Conservation (phyloP, 2,797 vertebrate genomes). For the Etheostoma perlongum region DNA sequence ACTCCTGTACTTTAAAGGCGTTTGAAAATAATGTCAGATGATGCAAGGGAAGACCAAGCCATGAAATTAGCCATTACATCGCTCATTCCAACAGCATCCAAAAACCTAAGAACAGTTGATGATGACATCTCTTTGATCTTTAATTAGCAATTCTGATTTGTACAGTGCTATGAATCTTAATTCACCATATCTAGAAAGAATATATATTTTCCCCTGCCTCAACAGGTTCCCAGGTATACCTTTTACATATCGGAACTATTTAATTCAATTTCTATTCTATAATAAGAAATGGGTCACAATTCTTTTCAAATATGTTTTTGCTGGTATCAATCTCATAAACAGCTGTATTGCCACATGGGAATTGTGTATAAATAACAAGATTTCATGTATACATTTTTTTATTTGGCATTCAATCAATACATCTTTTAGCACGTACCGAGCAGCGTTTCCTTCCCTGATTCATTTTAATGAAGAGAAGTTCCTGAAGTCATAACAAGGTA, state of each 20-base stretch:
- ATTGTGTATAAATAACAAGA: slow-evolving; percentile 14
- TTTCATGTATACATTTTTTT: slow-evolving; percentile 27
- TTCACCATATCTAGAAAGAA: slow-evolving; percentile 17
- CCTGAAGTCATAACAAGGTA: slow-evolving; percentile 48
- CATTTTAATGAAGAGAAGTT: slow-evolving; percentile 54
- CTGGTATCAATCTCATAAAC: not conserved
- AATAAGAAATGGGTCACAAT: not conserved
- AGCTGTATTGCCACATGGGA: not conserved
- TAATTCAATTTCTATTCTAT: not conserved
- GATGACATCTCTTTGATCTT: slow-evolving; percentile 69
- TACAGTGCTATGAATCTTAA: slow-evolving; percentile 39
- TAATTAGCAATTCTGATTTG: slow-evolving; percentile 60
- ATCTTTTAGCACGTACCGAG: not conserved
- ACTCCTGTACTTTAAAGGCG: slow-evolving; percentile 31
- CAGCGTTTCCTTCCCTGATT: slow-evolving; percentile 10
- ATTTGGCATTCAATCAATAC: slow-evolving; percentile 24
- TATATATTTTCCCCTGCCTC: no score
- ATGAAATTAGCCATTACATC: slow-evolving; percentile 55
- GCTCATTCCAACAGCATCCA: slow-evolving; percentile 40
- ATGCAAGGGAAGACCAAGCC: slow-evolving; percentile 63
- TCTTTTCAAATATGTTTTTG: not conserved
- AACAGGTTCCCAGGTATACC: not conserved
- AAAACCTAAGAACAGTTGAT: slow-evolving; percentile 53
- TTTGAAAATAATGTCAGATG: slow-evolving; percentile 61
- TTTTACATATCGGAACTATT: not conserved